These are phyloP conservation scores for Gambusia affinis DNA, from an alignment of 2,113 vertebrate species.

Conservation along the genomic window DNA sequence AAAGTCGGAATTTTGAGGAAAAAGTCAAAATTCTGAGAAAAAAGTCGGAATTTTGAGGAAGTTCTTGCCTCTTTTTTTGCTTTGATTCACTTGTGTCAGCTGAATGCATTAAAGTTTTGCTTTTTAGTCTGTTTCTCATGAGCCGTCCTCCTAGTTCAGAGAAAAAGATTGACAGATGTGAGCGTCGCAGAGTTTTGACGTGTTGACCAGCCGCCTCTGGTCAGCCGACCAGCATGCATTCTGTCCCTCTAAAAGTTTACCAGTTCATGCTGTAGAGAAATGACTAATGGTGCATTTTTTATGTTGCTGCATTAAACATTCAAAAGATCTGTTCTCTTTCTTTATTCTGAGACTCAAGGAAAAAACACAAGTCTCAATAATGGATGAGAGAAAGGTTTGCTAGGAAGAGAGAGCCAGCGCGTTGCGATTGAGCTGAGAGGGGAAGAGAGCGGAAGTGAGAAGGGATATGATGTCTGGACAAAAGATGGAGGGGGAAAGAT, in stretches of 20 bases:
- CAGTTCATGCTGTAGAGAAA: conserved; percentile 64
- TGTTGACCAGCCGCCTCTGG: not conserved
- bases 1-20: too few relatives aligned
- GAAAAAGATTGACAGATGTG: not conserved
- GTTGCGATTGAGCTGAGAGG: conserved; percentile 62
- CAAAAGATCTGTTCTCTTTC: conserved; percentile 76
- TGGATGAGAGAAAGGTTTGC: conserved; percentile 80
- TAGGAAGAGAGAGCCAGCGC: conserved; percentile 72
- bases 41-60: too few relatives aligned
- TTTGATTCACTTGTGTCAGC: not conserved
- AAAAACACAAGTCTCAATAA: conserved; percentile 82
- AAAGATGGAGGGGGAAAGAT: conserved; percentile 1
- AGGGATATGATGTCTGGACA: conserved; percentile 10
- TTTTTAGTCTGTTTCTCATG: not conserved
- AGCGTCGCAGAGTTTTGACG: not conserved
- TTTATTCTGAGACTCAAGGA: conserved; percentile 77
- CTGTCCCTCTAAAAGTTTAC: conserved; percentile 77
- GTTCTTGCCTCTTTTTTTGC: not conserved
- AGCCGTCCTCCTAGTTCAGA: too few relatives aligned
- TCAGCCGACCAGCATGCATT: conserved; percentile 47
- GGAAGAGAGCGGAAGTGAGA: conserved; percentile 15
- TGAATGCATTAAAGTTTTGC: not conserved
- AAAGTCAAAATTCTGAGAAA: too few relatives aligned
- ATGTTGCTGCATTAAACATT: conserved; percentile 77
- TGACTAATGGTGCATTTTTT: conserved; percentile 80